These are phyloP conservation scores for Drosophila prosaltans DNA, from an alignment of 1,140 invertebrate genomes.

Conservation along the genomic window DNA sequence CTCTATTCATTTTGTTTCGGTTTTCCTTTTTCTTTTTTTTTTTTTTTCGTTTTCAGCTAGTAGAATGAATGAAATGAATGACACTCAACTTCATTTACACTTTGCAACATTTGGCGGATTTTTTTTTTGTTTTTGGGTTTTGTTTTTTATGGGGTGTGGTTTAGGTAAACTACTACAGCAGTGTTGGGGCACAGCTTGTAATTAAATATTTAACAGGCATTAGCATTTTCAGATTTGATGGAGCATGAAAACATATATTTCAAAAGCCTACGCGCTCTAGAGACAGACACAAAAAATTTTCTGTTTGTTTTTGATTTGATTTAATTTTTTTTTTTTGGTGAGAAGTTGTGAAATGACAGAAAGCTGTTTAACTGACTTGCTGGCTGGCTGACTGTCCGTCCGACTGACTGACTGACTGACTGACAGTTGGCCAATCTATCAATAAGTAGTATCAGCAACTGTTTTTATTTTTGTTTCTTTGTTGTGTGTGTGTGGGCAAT, in stretches of 20 bases:
- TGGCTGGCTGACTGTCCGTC: constrained; percentile 27
- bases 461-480: not conserved
- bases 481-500: constrained; percentile 9
- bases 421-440: constrained; percentile 49
- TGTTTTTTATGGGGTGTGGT: not conserved
- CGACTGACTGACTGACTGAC: constrained; percentile 33
- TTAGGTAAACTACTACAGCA: not conserved
- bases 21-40: no score
- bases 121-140: not conserved
- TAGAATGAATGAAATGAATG: constrained; percentile 6
- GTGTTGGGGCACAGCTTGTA: constrained; percentile 43
- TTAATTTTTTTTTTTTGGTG: not conserved
- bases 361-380: constrained; percentile 17
- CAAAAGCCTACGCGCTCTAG: constrained; percentile 28
- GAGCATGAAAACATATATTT: constrained; percentile 34
- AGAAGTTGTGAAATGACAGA: constrained; percentile 49
- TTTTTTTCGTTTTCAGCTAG: no score
- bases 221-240: constrained; percentile 49
- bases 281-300: constrained; percentile 8
- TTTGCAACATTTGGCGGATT: not conserved
- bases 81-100: constrained; percentile 9
- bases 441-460: constrained; percentile 21
- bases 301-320: not conserved
- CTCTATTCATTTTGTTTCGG: not conserved
- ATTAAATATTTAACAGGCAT: constrained; percentile 74